Base-by-base conservation (phyloP, 2,113 vertebrate genomes). In the Amphilophus citrinellus region DNA sequence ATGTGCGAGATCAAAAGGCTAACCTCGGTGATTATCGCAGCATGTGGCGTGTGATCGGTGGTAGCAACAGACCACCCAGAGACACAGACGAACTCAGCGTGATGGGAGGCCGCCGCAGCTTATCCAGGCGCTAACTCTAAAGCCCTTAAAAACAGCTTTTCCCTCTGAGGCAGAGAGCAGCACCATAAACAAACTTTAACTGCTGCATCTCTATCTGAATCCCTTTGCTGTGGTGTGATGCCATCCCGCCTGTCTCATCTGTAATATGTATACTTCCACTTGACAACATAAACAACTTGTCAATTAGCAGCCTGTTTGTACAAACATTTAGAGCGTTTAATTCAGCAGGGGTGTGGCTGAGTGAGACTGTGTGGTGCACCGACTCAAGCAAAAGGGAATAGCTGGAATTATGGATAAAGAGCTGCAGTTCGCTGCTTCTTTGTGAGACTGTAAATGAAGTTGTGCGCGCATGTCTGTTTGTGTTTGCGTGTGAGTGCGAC, bases 251-350 rank as follows among this genome's bases (percentile, higher is more conserved):
- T 22, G 56, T 75, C 80, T 85, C 65, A 77, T 63, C 63, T 90
- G 37, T 88, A 80, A 92, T 87, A 76, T 56, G 56, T 18, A 90
- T 61, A 22, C 82, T 82, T 90, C 77, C 83, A 76, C 85, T 88
- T 79, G 39, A 88, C 84, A 84, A 83, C 87, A 91, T 91, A 92
- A 92, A 91, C 89, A 92, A 88, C 88, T 88, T 83, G 73, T 90
- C 87, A 92, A 92, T 96, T 95, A 93, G 93, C 77, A 61, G 84
- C 76, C 82, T 78, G 83, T 87, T 93, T 93, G 94, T 87, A 87
- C 62, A 88, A 85, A 87, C 84, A 65, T 92, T 94, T 85, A 89
- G 77, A 84, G 62, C 24, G 4, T 66, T 62, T 83, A 87, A 87
- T 87, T 84, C 80, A 57, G 82, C 60, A 10, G 82, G 77, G 86